phyloP scores from a whole-genome alignment of 1,140 invertebrate species.

The Brachionus angularis region DNA sequence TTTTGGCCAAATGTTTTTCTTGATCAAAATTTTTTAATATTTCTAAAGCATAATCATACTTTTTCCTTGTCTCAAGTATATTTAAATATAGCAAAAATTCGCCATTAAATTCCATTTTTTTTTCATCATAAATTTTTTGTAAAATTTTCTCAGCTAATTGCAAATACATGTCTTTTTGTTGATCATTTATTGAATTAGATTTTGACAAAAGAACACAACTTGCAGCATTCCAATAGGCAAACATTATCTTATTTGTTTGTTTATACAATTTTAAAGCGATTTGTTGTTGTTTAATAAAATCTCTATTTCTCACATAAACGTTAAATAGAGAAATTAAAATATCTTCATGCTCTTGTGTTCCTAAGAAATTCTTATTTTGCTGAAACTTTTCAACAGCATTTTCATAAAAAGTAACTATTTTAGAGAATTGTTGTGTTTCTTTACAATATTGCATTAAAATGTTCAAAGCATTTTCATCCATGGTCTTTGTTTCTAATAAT shows the following conservation, averaged over 20 bases:
- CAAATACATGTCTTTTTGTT: not conserved
- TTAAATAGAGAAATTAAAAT: conserved; percentile 17
- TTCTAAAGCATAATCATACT: not conserved
- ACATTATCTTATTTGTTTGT: conserved; percentile 23
- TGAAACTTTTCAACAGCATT: not conserved
- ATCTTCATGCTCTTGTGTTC: conserved; percentile 22
- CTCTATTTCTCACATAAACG: conserved; percentile 22
- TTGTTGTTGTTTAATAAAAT: conserved; percentile 40
- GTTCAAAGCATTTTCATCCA: conserved; percentile 24
- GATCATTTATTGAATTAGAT: not conserved
- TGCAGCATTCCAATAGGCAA: conserved; percentile 31
- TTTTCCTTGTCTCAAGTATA: not conserved
- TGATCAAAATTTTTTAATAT: conserved; percentile 19
- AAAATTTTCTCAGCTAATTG: conserved; percentile 32
- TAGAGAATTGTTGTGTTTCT: conserved; percentile 29
- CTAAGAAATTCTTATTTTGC: not conserved
- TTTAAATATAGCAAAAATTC: conserved; percentile 35
- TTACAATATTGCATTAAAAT: conserved; percentile 37
- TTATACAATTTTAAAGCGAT: conserved; percentile 27
- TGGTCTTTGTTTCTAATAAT: not conserved
- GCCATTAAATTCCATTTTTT: conserved; percentile 42
- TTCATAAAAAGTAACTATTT: conserved; percentile 16
- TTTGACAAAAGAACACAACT: conserved; percentile 32
- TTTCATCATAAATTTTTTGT: conserved; percentile 16
- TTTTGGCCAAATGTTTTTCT: conserved; percentile 24